phyloP scores from a whole-genome alignment of 2,113 vertebrate genomes.

The Triplophysa tibetana region DNA sequence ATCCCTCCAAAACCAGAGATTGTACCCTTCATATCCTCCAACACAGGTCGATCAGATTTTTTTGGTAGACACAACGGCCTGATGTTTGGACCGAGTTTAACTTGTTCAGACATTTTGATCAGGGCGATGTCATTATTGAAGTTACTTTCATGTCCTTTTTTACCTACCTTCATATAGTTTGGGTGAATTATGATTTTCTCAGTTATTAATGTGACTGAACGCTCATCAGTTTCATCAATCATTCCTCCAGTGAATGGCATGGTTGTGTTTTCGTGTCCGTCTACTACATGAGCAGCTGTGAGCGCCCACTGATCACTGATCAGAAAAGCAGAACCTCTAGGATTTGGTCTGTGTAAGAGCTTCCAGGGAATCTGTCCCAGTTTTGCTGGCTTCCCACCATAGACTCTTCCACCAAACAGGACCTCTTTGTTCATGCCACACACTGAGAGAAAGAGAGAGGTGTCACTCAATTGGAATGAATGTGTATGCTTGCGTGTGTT shows the following conservation, averaged over 20 bases:
- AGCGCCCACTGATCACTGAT: slow-evolving; percentile 51
- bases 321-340: slow-evolving; percentile 43
- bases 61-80: slow-evolving; percentile 49
- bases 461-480: too few species aligned
- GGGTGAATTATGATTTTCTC: slow-evolving; percentile 43
- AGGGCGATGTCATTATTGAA: slow-evolving; percentile 45
- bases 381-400: slow-evolving; percentile 57
- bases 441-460: slow-evolving; percentile 9
- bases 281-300: slow-evolving; percentile 34
- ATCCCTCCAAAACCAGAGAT: slow-evolving; percentile 12
- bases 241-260: slow-evolving; percentile 27
- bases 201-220: not conserved
- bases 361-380: slow-evolving; percentile 69
- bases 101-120: slow-evolving; percentile 36
- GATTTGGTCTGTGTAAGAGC: slow-evolving; percentile 3
- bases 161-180: not conserved
- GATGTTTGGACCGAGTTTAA: slow-evolving; percentile 29
- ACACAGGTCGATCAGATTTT: not conserved
- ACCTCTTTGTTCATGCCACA: slow-evolving; percentile 14
- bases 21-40: slow-evolving; percentile 2
- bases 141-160: rapidly evolving
- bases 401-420: slow-evolving; percentile 36
- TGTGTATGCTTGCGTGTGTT: too few species aligned
- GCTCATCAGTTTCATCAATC: not conserved
- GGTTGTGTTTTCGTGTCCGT: not conserved